A percentile compares a stretch with the other conserved stretches of the same genome.
phyloP scores from a whole-genome alignment of 64 coral and sea anemone genomes.

The Stichodactyla mertensii region DNA sequence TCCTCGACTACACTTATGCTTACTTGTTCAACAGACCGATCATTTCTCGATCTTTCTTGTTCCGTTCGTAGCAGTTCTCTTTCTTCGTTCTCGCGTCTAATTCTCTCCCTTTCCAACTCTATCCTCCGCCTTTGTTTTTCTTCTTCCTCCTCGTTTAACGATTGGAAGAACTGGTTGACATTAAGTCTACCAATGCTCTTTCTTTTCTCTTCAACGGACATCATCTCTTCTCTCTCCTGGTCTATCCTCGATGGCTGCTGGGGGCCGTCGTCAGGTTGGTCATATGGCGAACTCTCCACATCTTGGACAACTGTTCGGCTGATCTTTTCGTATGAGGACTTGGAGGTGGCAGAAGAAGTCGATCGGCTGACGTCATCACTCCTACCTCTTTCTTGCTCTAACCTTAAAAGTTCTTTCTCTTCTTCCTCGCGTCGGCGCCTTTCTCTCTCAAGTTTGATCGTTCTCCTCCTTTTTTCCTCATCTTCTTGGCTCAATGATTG shows the following conservation, averaged over 20 bases:
- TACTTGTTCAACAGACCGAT: neutral
- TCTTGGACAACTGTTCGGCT: neutral
- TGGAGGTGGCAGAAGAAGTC: neutral
- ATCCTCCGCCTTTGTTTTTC: neutral
- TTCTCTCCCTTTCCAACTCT: conserved; percentile 1
- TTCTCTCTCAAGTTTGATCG: neutral
- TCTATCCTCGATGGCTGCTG: neutral
- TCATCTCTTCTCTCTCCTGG: neutral
- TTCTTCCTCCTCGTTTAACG: neutral
- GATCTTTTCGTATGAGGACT: neutral
- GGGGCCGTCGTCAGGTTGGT: neutral
- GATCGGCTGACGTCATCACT: neutral
- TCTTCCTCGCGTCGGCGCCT: neutral
- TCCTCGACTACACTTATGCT: neutral
- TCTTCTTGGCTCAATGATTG: neutral
- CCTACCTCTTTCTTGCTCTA: neutral
- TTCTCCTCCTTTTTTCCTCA: neutral
- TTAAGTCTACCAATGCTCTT: conserved; percentile 12
- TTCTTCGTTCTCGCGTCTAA: conserved; percentile 2
- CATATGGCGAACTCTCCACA: conserved; percentile 1
- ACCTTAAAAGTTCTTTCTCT: neutral
- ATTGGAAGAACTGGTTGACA: neutral
- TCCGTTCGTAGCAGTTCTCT: neutral
- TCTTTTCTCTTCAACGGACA: conserved; percentile 3
- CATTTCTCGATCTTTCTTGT: conserved; percentile 16